phyloP scores from a whole-genome alignment of 2,113 vertebrate species.

The Neolamprologus caudopunctatus region DNA sequence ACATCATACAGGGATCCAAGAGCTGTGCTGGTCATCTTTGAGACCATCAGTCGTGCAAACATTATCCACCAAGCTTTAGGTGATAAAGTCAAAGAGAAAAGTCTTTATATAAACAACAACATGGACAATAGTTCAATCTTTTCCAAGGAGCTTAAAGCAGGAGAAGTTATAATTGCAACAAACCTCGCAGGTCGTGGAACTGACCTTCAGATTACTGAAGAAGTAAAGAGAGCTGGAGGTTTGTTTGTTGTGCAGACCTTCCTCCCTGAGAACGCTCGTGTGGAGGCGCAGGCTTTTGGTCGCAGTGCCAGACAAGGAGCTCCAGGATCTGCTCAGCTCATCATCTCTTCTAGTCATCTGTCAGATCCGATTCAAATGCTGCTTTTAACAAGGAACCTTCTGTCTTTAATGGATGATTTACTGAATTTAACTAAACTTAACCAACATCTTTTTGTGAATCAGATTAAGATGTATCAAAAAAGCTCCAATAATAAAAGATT shows the following conservation, averaged over 20 bases:
- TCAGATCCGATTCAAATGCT: neutral
- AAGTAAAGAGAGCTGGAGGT: slow-evolving; percentile 49
- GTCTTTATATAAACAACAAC: slow-evolving; percentile 50
- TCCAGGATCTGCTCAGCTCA: slow-evolving; percentile 60
- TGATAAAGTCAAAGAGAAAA: neutral
- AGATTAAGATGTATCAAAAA: neutral
- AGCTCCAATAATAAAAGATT: neutral
- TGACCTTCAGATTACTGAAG: slow-evolving; percentile 33
- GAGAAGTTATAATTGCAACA: slow-evolving; percentile 55
- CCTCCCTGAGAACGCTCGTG: slow-evolving; percentile 47
- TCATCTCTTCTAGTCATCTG: slow-evolving; percentile 43
- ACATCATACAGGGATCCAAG: slow-evolving; percentile 17
- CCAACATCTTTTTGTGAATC: neutral
- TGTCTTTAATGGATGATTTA: neutral
- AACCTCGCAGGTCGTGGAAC: slow-evolving; percentile 64
- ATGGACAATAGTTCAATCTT: slow-evolving; percentile 22
- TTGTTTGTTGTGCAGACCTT: slow-evolving; percentile 64
- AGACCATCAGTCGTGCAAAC: slow-evolving; percentile 56
- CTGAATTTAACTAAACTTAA: accelerated
- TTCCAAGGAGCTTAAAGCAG: neutral
- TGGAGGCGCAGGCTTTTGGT: slow-evolving; percentile 63
- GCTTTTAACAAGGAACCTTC: accelerated
- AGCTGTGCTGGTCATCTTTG: slow-evolving; percentile 64
- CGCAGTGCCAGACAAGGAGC: slow-evolving; percentile 60
- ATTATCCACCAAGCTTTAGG: neutral